Conservation (phyloP, 2,797 vertebrate genomes). For the Pangasius mekongensis region DNA sequence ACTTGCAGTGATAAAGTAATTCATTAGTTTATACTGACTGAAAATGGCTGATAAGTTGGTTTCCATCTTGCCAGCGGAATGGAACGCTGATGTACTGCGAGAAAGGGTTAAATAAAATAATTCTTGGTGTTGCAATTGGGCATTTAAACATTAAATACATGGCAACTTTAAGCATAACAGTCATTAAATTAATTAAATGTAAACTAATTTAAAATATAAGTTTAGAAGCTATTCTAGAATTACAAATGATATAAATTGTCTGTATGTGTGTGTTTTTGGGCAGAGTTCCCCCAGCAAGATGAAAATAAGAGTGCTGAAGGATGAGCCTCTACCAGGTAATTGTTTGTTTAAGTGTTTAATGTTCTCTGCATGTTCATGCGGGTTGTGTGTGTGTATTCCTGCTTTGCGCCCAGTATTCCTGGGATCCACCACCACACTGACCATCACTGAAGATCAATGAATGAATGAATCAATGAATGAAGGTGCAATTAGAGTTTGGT, state of each 20-base stretch:
- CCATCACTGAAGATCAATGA: not conserved
- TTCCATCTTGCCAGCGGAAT: not conserved
- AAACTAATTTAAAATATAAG: not conserved
- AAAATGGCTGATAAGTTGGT: not conserved
- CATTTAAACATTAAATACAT: not conserved
- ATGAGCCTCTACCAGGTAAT: conserved; percentile 71
- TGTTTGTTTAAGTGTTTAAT: not conserved
- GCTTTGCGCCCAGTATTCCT: not conserved
- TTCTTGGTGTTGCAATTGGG: not conserved
- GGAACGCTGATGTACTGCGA: too few relatives aligned
- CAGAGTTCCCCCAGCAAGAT: conserved; percentile 80
- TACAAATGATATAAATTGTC: conserved; percentile 2
- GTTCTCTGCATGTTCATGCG: not conserved
- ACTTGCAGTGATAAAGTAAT: not conserved
- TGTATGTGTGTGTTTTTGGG: conserved; percentile 35
- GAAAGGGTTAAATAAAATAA: not conserved
- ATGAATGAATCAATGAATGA: not conserved
- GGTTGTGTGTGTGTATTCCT: not conserved
- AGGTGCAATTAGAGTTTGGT: not conserved
- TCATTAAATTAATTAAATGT: not conserved
- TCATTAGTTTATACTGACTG: too few relatives aligned
- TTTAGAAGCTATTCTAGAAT: not conserved
- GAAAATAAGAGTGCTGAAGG: conserved; percentile 84
- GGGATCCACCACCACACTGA: not conserved
- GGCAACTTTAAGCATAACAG: not conserved